Conservation (phyloP, 2,797 vertebrate genomes). For the Fringilla coelebs region DNA sequence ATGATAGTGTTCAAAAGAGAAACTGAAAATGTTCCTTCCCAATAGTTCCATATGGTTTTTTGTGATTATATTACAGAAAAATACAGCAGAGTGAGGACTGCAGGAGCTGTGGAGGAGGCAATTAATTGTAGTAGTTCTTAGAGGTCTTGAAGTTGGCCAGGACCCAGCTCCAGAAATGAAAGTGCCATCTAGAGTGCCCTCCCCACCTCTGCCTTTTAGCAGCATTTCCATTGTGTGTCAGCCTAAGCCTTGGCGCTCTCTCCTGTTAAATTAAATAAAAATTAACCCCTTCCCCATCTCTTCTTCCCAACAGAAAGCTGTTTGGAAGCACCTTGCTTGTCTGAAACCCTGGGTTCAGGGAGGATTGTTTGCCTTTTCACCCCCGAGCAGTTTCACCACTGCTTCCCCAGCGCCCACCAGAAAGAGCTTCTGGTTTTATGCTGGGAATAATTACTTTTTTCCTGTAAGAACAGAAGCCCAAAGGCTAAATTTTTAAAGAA, state of each 20-base stretch:
- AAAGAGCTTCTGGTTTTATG: not conserved
- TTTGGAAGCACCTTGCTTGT: not conserved
- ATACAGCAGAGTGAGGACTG: not conserved
- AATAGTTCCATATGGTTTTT: not conserved
- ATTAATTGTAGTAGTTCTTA: not conserved
- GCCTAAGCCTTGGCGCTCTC: not conserved
- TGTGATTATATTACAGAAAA: not conserved
- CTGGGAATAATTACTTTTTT: not conserved
- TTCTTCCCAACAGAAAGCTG: not conserved
- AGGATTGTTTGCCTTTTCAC: not conserved
- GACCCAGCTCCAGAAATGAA: not conserved
- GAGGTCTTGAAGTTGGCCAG: rapidly evolving
- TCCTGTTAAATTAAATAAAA: not conserved
- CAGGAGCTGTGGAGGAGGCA: not conserved
- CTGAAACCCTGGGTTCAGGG: rapidly evolving
- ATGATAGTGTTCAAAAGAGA: not conserved
- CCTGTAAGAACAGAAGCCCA: not conserved
- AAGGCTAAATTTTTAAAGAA: not conserved
- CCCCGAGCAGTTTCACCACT: not conserved
- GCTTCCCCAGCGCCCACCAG: not conserved
- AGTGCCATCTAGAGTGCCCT: not conserved
- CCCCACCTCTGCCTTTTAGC: not conserved
- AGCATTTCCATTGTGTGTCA: not conserved
- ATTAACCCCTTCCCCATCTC: not conserved
- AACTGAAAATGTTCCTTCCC: not conserved